These are phyloP conservation scores for Hylaeus volcanicus DNA, from an alignment of 1,140 invertebrate species.

Conservation along the genomic window DNA sequence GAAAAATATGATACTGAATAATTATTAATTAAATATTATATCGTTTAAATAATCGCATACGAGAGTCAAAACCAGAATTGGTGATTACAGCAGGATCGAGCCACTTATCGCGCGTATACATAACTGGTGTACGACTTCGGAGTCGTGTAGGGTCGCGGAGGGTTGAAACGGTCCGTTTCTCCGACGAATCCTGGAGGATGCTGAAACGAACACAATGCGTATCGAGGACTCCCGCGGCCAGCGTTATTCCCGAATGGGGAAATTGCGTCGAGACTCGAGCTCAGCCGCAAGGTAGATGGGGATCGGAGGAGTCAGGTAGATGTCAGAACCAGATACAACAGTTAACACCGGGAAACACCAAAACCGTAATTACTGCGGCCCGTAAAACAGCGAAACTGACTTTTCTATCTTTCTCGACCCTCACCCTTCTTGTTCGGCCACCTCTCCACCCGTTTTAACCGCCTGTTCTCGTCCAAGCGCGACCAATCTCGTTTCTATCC, in stretches of 20 bases:
- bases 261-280: slow-evolving; percentile 10
- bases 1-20: no score
- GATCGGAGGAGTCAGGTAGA: slow-evolving; percentile 41
- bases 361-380: slow-evolving; percentile 72
- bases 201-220: no score
- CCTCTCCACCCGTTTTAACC: background rate
- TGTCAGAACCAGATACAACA: slow-evolving; percentile 70
- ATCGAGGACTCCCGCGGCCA: background rate
- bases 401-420: slow-evolving; percentile 16
- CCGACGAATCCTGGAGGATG: no score
- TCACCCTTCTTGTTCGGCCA: background rate
- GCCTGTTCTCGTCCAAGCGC: background rate
- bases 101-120: no score
- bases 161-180: no score
- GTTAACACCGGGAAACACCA: slow-evolving; percentile 65
- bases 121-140: no score
- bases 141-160: no score
- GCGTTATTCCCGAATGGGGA: slow-evolving; percentile 24
- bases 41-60: no score
- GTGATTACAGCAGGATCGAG: no score
- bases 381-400: slow-evolving; percentile 55
- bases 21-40: no score
- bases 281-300: slow-evolving; percentile 17
- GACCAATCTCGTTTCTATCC: no score
- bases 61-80: no score